phyloP scores from a whole-genome alignment of 1,140 invertebrate genomes.

The Zophobas morio region DNA sequence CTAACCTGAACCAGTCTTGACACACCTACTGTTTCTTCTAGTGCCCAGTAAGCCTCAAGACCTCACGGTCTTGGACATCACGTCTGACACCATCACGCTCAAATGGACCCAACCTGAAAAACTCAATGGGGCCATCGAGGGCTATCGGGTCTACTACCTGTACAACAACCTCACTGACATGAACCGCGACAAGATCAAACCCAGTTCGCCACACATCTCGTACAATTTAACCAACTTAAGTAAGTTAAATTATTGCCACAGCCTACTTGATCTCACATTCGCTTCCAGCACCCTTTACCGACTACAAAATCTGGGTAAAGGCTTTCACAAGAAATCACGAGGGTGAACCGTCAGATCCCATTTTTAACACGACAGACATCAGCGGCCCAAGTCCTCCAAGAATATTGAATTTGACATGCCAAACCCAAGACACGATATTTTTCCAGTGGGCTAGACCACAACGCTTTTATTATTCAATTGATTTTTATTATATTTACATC shows the following conservation, averaged over 20 bases:
- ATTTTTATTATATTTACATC: constrained; percentile 85
- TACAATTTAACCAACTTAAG: constrained; percentile 75
- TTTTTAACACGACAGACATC: constrained; percentile 85
- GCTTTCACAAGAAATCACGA: constrained; percentile 82
- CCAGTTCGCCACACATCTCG: constrained; percentile 67
- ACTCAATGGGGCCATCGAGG: constrained; percentile 79
- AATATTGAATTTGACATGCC: constrained; percentile 87
- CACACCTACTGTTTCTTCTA: constrained; percentile 59
- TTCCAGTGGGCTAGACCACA: constrained; percentile 88
- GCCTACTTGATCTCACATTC: constrained; percentile 31
- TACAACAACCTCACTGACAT: constrained; percentile 79
- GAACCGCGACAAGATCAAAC: constrained; percentile 71
- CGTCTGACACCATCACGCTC: constrained; percentile 82
- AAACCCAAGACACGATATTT: constrained; percentile 81
- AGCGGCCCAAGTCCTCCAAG: constrained; percentile 83
- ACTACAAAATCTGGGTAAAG: constrained; percentile 90
- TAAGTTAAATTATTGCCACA: constrained; percentile 68
- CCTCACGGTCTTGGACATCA: constrained; percentile 82
- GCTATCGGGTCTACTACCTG: constrained; percentile 81
- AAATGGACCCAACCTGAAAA: constrained; percentile 83
- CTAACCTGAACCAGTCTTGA: constrained; percentile 44
- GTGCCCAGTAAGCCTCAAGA: constrained; percentile 88
- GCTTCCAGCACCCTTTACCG: constrained; percentile 82
- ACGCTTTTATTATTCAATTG: constrained; percentile 79
- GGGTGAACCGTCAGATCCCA: constrained; percentile 80